Conservation (phyloP, 1,140 invertebrate species). For the Drosophila mojavensis region DNA sequence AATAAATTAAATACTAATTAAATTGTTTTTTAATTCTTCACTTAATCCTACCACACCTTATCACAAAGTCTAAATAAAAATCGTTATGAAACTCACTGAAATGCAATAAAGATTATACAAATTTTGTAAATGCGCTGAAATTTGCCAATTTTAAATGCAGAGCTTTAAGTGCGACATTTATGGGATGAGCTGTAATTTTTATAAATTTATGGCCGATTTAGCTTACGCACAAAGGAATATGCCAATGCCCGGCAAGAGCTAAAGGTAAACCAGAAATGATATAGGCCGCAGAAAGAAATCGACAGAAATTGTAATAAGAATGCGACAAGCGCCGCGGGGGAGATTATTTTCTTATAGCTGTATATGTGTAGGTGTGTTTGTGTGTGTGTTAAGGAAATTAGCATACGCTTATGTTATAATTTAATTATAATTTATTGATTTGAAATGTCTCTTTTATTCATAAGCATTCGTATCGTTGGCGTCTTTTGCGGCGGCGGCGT, state of each 20-base stretch:
- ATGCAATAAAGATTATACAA: slow-evolving; percentile 3
- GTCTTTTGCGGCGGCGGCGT: slow-evolving; percentile 59
- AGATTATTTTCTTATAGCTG: slow-evolving; percentile 5
- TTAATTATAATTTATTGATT: slow-evolving; percentile 83
- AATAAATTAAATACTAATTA: no score
- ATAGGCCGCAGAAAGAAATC: slow-evolving; percentile 52
- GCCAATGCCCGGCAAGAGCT: slow-evolving; percentile 30
- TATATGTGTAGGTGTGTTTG: not conserved
- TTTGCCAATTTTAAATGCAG: slow-evolving; percentile 43
- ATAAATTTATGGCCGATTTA: slow-evolving; percentile 37
- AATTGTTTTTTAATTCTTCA: no score
- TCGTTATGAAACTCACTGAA: not conserved
- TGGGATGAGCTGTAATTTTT: slow-evolving; percentile 60
- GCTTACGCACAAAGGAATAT: slow-evolving; percentile 48
- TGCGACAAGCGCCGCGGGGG: slow-evolving; percentile 68
- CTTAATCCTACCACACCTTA: slow-evolving; percentile 2
- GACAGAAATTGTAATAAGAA: slow-evolving; percentile 51
- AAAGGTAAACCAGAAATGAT: slow-evolving; percentile 33
- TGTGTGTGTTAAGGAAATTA: slow-evolving; percentile 53
- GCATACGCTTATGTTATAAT: slow-evolving; percentile 79
- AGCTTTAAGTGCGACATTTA: slow-evolving; percentile 62
- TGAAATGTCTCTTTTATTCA: slow-evolving; percentile 67
- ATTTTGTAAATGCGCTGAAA: slow-evolving; percentile 26
- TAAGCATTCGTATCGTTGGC: slow-evolving; percentile 29
- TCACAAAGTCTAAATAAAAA: not conserved